Conservation (phyloP, 2,888 invertebrate species). For the Arctia plantaginis region DNA sequence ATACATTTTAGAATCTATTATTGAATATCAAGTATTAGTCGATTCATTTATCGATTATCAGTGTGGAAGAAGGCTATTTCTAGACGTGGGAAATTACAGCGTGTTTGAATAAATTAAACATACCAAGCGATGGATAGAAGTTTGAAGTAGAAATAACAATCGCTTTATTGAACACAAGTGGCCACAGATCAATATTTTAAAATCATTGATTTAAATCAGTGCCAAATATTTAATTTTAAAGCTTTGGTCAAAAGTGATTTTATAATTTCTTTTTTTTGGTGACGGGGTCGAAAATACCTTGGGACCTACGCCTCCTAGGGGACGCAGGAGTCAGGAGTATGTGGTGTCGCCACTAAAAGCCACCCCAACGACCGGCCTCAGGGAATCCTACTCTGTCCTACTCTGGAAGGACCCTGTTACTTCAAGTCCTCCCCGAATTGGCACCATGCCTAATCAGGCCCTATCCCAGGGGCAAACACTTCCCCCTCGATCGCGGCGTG, state of each 20-base stretch:
- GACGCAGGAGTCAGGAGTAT: too few species aligned
- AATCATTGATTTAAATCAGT: background rate
- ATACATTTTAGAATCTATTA: background rate
- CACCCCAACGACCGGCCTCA: too few species aligned
- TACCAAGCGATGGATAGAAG: background rate
- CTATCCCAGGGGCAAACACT: too few species aligned
- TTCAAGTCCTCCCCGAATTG: too few species aligned
- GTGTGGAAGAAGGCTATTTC: background rate
- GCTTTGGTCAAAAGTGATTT: background rate
- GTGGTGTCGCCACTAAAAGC: too few species aligned
- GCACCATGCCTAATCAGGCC: too few species aligned
- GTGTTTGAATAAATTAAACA: constrained; percentile 21
- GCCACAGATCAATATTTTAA: background rate
- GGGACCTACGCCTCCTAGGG: too few species aligned
- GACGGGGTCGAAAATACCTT: too few species aligned
- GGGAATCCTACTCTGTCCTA: too few species aligned
- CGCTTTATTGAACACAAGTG: background rate
- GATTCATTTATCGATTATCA: constrained; percentile 5
- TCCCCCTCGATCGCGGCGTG: too few species aligned
- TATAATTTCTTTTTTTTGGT: too few species aligned
- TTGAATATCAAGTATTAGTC: background rate
- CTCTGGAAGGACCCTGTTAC: too few species aligned
- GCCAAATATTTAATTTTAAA: background rate
- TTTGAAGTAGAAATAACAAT: background rate
- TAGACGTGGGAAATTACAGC: constrained; percentile 15